Base-by-base conservation (phyloP, 1,140 invertebrate species). In the Saccostrea echinata region DNA sequence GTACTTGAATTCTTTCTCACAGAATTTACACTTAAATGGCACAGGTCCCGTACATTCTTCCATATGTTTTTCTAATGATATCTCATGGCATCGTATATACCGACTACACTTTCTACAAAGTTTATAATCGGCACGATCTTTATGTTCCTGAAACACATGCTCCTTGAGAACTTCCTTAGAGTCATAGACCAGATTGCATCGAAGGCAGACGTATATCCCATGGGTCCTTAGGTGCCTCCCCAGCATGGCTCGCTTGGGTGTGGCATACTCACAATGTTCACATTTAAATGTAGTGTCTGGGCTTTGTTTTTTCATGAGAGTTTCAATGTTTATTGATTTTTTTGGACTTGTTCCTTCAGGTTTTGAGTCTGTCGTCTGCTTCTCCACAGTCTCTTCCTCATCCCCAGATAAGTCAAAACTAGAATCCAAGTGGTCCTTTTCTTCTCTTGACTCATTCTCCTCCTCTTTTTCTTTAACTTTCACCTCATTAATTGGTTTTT, bases 1-100 rank as follows among this genome's bases (percentile, higher is more conserved):
- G 86, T 93, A 94, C 81, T 93, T 93, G 87, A 94, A 94, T 84
- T 93, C 92, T 85, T 94, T 94, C 81, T 91, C 88, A 88, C 93
- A 94, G 86, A 91, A 89, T 51, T 88, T 87, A 88, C 93, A 94
- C 68, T 89, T 90, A 82, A 92, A 93, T 52, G 90, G 91, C 55
- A 91, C 90, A 53, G 92, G 91, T 16, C 93, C 92, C 71, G 91
- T 87, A 86, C 93, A 94, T 18, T 88, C 86, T 33, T 90, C 85
- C 64, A 93, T 91, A 86, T 94, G 93, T 90, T 93, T 82, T 81
- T 94, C 93, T 76, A 94, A 87, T 33, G 91, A 86, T 12, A 91
- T 83, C n/a, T 91, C 88, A 57, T 91, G 91, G 87, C 92, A 92
- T 81, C 92, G 91, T 68, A 94, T 90, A 81, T 93, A 92, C 24